A percentile compares a stretch with the other conserved stretches of the same genome.
Evolutionary conservation across 2,797 vertebrate species (phyloP).

Genomic region (Antennarius maculatus): DNA sequence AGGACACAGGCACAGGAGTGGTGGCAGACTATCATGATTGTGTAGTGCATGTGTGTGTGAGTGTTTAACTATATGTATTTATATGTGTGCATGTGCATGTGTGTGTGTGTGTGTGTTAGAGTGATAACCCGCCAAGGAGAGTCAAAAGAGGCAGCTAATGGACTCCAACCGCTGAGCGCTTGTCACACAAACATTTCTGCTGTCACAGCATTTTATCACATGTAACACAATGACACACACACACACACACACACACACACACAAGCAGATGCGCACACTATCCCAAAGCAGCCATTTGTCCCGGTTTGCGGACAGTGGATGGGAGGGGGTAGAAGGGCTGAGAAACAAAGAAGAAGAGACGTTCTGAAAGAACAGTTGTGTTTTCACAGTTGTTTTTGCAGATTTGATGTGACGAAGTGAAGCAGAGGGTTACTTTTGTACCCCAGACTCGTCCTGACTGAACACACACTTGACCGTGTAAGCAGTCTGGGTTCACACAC

Average conservation of each 20-base stretch:
- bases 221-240: conserved; percentile 63
- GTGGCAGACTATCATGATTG: conserved; percentile 54
- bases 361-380: conserved; percentile 80
- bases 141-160: conserved; percentile 80
- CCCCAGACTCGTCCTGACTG: conserved; percentile 77
- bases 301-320: conserved; percentile 57
- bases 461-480: conserved; percentile 47
- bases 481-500: conserved; percentile 5
- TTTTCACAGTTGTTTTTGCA: conserved; percentile 90
- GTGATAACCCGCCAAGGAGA: conserved; percentile 76
- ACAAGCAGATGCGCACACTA: conserved; percentile 21
- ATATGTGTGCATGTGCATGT: neutral
- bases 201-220: conserved; percentile 82
- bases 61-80: conserved; percentile 35
- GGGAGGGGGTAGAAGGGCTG: conserved; percentile 47
- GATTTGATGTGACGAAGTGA: conserved; percentile 90
- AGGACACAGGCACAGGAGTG: conserved; percentile 61
- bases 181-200: conserved; percentile 86
- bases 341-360: conserved; percentile 71
- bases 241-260: conserved; percentile 17
- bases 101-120: conserved; percentile 29
- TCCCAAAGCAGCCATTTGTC: conserved; percentile 85
- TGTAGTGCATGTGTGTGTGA: conserved; percentile 35
- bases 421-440: conserved; percentile 76
- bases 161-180: conserved; percentile 74